Evolutionary conservation across 2,888 invertebrate species (phyloP).

Genomic region (Lasioglossum oenotherae): DNA sequence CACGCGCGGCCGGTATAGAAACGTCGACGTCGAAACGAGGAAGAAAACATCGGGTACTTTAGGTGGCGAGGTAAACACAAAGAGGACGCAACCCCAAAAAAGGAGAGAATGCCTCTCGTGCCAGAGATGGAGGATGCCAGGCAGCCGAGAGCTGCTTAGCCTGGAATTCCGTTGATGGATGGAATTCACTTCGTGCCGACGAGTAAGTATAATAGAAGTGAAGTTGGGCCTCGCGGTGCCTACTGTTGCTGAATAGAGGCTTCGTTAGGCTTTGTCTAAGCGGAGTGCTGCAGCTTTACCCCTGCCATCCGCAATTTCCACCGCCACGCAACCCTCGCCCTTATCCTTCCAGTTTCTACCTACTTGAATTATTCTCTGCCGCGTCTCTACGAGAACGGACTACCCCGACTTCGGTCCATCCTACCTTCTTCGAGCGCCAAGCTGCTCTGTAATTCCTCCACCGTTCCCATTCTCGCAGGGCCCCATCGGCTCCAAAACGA

Average conservation of each 20-base stretch:
- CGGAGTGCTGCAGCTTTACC: conserved; percentile 70
- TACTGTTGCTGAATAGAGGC: conserved; percentile 77
- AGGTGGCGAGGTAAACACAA: conserved; percentile 53
- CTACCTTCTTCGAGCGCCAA: neutral
- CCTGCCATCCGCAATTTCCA: conserved; percentile 54
- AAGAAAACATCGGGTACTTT: conserved; percentile 35
- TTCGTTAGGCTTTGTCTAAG: conserved; percentile 78
- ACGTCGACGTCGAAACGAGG: conserved; percentile 14
- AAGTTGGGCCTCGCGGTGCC: conserved; percentile 74
- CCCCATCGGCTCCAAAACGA: neutral
- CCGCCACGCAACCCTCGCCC: conserved; percentile 50
- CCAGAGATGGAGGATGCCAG: conserved; percentile 50
- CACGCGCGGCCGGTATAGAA: neutral
- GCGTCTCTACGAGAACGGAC: conserved; percentile 47
- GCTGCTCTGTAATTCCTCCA: conserved; percentile 4
- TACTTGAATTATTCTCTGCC: conserved; percentile 73
- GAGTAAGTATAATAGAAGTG: conserved; percentile 75
- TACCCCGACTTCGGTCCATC: conserved; percentile 5
- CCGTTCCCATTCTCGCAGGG: neutral
- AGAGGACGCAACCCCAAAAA: conserved; percentile 55
- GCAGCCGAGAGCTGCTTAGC: conserved; percentile 67
- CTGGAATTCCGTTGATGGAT: conserved; percentile 72
- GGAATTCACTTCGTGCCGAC: conserved; percentile 71
- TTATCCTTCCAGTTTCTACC: conserved; percentile 59
- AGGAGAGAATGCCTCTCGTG: conserved; percentile 60